Evolutionary conservation across 1,140 invertebrate genomes (phyloP), one percentile per base, ranked within the genome.

Genomic region (Dolichoris vasculosae): DNA sequence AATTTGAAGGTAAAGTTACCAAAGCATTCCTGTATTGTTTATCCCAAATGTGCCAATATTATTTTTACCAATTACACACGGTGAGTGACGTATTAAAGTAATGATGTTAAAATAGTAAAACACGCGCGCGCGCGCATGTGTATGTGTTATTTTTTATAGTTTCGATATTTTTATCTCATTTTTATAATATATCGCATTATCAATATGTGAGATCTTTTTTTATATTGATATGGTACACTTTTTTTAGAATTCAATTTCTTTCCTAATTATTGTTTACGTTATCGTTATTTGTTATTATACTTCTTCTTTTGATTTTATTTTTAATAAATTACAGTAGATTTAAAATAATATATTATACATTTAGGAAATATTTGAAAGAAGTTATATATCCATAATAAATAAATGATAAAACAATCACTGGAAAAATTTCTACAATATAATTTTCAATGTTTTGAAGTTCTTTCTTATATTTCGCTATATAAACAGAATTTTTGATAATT

Each of bases 31-130:
- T 38, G 40, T 1, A 63, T 75, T 46, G 43, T 3, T 75, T 85
- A n/a, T 63, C 85, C 89, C 88, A 87, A 87, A 91, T 90, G 92
- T 92, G 91, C 91, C 89, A 91, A 92, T 89, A 90, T 87, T 86
- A 86, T 89, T 87, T 89, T 88, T 87, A 89, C 84, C 38, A 83
- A 84, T 83, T 88, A 86, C 87, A 88, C 88, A 89, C 87, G 88
- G 88, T 89, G 88, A 89, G 80, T 86, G 87, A 88, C 89, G 88
- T 90, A 85, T 89, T 88, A 89, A 88, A 86, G 48, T 86, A 76
- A 87, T 87, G 78, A 75, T 43, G 73, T 38, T 73, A 15, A 51
- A 82, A 82, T 55, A 55, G 46, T 43, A 30, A 59, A 67, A 26
- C 32, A 63, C 13, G 40, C 0, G 40, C 13, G 9, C 3, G 15